Conservation (phyloP, 2,888 invertebrate species). For the Meteorus colon region DNA sequence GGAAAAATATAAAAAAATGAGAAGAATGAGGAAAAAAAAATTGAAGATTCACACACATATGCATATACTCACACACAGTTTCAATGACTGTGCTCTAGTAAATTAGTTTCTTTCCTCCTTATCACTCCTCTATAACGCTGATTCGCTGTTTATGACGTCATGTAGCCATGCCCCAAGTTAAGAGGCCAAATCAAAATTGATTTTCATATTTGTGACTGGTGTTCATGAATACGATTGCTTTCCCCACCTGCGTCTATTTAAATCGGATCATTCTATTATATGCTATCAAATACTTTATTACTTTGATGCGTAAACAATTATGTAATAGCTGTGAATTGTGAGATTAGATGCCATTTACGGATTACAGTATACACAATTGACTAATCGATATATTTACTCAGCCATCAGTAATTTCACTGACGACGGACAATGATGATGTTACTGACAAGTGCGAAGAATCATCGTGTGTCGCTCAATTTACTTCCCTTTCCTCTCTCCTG, state of each 20-base stretch:
- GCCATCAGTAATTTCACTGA: conserved; percentile 23
- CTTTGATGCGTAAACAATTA: too few relatives aligned
- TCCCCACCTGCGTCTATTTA: too few relatives aligned
- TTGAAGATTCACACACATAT: neutral
- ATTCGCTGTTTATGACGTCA: too few relatives aligned
- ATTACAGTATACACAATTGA: neutral
- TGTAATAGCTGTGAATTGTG: neutral
- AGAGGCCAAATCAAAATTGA: too few relatives aligned
- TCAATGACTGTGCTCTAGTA: neutral
- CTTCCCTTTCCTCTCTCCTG: neutral
- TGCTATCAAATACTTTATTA: too few relatives aligned
- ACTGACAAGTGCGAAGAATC: conserved; percentile 5
- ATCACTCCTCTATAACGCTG: too few relatives aligned
- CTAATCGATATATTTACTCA: conserved; percentile 34
- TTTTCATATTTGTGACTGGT: too few relatives aligned
- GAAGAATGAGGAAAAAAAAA: neutral
- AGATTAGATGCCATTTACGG: neutral
- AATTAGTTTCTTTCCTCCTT: too few relatives aligned
- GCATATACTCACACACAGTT: neutral
- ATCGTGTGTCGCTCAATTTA: conserved; percentile 4
- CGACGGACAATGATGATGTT: conserved; percentile 28
- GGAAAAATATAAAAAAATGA: neutral
- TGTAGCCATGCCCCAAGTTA: too few relatives aligned
- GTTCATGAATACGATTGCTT: too few relatives aligned
- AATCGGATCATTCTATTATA: too few relatives aligned